Conservation (phyloP, 1,140 invertebrate genomes). For the Mesaphorura yosii region DNA sequence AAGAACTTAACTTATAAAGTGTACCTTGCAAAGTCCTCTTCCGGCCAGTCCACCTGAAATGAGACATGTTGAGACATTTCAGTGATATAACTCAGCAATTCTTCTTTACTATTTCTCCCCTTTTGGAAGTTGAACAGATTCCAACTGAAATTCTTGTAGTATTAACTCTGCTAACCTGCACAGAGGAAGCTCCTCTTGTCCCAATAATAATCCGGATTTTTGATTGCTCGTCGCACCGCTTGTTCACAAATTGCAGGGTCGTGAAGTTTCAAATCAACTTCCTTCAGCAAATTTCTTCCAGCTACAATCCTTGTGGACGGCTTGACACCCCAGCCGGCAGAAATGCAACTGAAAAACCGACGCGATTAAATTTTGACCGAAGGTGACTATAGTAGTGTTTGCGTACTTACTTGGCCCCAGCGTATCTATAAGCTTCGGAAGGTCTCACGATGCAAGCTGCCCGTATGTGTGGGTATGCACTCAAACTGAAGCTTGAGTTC, state of each 20-base stretch:
- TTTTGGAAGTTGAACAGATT: no score
- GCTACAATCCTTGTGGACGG: slow-evolving; percentile 43
- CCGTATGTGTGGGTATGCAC: slow-evolving; percentile 51
- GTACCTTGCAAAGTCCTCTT: slow-evolving; percentile 60
- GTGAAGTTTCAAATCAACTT: slow-evolving; percentile 58
- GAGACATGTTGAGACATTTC: no score
- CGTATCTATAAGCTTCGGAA: slow-evolving; percentile 13
- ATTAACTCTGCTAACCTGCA: no score
- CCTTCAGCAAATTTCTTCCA: slow-evolving; percentile 47
- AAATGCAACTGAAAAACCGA: slow-evolving; percentile 40
- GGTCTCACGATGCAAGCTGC: slow-evolving; percentile 53
- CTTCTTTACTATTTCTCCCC: no score
- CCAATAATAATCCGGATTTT: slow-evolving; percentile 49
- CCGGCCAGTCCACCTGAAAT: slow-evolving; percentile 59
- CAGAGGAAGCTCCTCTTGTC: slow-evolving; percentile 57
- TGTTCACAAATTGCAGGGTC: slow-evolving; percentile 48
- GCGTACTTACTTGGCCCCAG: slow-evolving; percentile 11
- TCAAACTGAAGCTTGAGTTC: slow-evolving; percentile 44
- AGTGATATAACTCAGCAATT: no score
- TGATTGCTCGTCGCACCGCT: slow-evolving; percentile 48
- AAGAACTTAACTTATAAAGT: slow-evolving; percentile 1
- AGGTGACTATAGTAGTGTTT: no score
- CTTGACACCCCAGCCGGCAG: slow-evolving; percentile 57
- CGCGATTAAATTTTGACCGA: no score
- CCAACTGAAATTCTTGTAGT: no score